Evolutionary conservation across 2,113 vertebrate species (phyloP).

Genomic region (Progne subis): DNA sequence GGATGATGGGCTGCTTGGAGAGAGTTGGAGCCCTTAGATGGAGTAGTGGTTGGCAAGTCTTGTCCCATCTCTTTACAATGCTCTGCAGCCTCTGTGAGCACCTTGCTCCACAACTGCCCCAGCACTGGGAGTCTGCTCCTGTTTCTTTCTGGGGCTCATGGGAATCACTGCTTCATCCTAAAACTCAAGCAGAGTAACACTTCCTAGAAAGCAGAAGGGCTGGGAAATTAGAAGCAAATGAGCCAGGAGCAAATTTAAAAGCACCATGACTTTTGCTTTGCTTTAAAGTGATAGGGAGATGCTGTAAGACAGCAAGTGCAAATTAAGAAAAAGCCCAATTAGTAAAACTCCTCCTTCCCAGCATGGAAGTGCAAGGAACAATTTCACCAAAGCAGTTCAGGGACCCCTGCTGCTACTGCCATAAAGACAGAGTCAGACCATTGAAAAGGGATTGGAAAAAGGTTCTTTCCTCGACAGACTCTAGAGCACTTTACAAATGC

Average conservation of each 20-base stretch:
- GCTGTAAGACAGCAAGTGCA: slow-evolving; percentile 28
- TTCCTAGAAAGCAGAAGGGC: slow-evolving; percentile 48
- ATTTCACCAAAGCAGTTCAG: slow-evolving; percentile 27
- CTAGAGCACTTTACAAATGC: not conserved
- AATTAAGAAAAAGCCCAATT: slow-evolving; percentile 57
- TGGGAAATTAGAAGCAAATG: slow-evolving; percentile 34
- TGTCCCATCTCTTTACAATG: not conserved
- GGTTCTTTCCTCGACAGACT: not conserved
- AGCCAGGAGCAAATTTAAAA: slow-evolving; percentile 41
- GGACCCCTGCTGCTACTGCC: slow-evolving; percentile 35
- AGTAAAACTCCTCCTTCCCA: slow-evolving; percentile 51
- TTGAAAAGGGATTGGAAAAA: not conserved
- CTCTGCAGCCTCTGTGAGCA: not conserved
- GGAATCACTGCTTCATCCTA: not conserved
- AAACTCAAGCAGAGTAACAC: not conserved
- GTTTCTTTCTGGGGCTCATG: not conserved
- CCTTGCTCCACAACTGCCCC: not conserved
- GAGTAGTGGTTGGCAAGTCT: not conserved
- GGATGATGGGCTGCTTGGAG: slow-evolving; percentile 10
- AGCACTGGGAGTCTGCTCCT: not conserved
- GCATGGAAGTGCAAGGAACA: slow-evolving; percentile 14
- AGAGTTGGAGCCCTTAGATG: not conserved
- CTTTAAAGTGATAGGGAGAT: slow-evolving; percentile 36
- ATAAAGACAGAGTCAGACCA: not conserved
- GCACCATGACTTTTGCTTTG: slow-evolving; percentile 3